Base-by-base conservation (phyloP, 2,113 vertebrate genomes). In the Vireo altiloquus region DNA sequence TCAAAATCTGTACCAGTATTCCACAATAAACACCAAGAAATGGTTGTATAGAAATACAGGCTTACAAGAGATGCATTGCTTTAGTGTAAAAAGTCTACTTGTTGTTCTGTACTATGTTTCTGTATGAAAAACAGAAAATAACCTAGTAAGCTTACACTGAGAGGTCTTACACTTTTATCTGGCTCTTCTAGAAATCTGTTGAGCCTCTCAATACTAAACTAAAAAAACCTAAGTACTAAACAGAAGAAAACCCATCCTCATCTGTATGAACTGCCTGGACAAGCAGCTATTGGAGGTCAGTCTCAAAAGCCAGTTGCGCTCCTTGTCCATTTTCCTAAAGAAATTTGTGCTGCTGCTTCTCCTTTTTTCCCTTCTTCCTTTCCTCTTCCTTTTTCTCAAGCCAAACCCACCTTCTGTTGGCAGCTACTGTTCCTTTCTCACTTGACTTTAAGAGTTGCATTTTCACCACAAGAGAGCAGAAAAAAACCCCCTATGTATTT, bases 161-260 rank as follows among this genome's bases (percentile, higher is more conserved):
- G 17, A 63, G 1, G 6, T 60, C 40, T 54, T 31, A 23, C 15
- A 3, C 10, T 79, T 87, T 82, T 13, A 40, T 33, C 28, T 50
- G 31, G 1, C 22, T 88, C 16, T 64, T 79, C 66, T 21, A 61
- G 66, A 88, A 82, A 72, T 25, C 31, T 85, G 22, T 60, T 8
- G 4, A 93, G 13, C 31, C 53, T 37, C 40, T 91, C 17, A 52
- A 10, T 53, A 49, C 37, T 59, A 23, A 84, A 42, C 42, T 8
- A 24, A 44, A 42, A 64, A 31, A 22, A 15, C 1, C 16, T 61
- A 20, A 65, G 8, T 44, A 47, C 16, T 52, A 23, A 90, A 47
- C 17, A 70, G 33, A 22, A 10, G 27, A 66, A 37, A 54, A 1
- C 2, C 1, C 5, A 14, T 42, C 4, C 5, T 75, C 0, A 2